Conservation (phyloP, 2,888 invertebrate genomes). For the Sericinus montela region DNA sequence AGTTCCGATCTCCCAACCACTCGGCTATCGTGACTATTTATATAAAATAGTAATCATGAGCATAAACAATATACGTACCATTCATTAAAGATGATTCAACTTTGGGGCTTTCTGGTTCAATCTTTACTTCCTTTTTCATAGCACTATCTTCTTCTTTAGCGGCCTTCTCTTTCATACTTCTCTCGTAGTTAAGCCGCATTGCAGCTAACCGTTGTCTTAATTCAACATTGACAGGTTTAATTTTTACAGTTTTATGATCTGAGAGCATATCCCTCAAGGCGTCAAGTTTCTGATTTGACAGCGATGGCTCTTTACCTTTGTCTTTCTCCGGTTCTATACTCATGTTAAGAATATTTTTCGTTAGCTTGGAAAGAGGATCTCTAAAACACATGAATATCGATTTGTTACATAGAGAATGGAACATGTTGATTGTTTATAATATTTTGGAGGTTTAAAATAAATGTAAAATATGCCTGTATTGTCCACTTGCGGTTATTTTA, state of each 20-base stretch:
- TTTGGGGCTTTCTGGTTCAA: slow-evolving; percentile 23
- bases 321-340: slow-evolving; percentile 60
- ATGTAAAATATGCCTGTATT: too few species aligned
- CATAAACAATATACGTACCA: slow-evolving; percentile 26
- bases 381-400: slow-evolving; percentile 31
- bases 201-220: slow-evolving; percentile 55
- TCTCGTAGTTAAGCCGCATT: slow-evolving; percentile 55
- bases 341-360: slow-evolving; percentile 75
- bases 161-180: slow-evolving; percentile 46
- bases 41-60: too few species aligned
- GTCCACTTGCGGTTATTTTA: too few species aligned
- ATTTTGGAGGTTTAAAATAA: too few species aligned
- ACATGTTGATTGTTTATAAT: too few species aligned
- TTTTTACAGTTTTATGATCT: slow-evolving; percentile 71
- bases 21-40: too few species aligned
- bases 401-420: too few species aligned
- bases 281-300: slow-evolving; percentile 70
- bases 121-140: slow-evolving; percentile 16
- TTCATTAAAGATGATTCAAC: slow-evolving; percentile 17
- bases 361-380: slow-evolving; percentile 66
- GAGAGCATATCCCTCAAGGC: slow-evolving; percentile 71
- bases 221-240: slow-evolving; percentile 72
- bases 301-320: slow-evolving; percentile 54
- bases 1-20: too few species aligned
- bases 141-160: slow-evolving; percentile 17